Conservation (phyloP, 2,888 invertebrate species). For the Tinea semifulvella region DNA sequence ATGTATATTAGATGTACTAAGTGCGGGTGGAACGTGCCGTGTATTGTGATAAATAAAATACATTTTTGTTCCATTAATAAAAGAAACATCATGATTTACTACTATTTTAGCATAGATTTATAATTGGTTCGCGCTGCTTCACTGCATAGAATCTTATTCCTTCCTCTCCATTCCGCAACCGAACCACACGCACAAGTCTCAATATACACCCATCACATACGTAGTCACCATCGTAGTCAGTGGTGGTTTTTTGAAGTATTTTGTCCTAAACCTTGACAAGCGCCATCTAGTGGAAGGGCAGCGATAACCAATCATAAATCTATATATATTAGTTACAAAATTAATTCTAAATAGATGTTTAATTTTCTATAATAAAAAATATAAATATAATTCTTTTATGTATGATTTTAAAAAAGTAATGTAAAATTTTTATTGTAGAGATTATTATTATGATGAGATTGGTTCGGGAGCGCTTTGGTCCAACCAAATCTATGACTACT, state of each 20-base stretch:
- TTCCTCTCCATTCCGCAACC: too few species aligned
- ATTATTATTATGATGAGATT: constrained; percentile 46
- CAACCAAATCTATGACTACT: constrained; percentile 52
- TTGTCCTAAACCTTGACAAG: too few species aligned
- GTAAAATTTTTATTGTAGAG: constrained; percentile 10
- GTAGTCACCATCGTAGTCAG: too few species aligned
- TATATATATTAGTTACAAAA: constrained; percentile 49
- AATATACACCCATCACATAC: too few species aligned
- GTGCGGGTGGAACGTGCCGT: constrained; percentile 42
- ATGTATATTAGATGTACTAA: constrained; percentile 1
- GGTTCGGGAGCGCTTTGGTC: constrained; percentile 57
- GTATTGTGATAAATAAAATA: constrained; percentile 54
- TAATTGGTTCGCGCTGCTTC: too few species aligned
- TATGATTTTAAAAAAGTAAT: constrained; percentile 21
- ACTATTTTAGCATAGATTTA: constrained; percentile 36
- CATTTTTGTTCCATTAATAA: background rate
- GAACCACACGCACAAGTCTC: too few species aligned
- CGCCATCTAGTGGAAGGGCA: too few species aligned
- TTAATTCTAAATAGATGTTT: constrained; percentile 62
- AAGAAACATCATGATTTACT: constrained; percentile 5
- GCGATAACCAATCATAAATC: too few species aligned
- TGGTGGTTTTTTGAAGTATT: too few species aligned
- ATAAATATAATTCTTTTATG: constrained; percentile 25
- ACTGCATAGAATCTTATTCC: too few species aligned
- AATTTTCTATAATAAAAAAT: too few species aligned